A percentile compares a stretch with the other conserved stretches of the same genome.
phyloP scores from a whole-genome alignment of 2,888 invertebrate species.

The Phengaris alcon region DNA sequence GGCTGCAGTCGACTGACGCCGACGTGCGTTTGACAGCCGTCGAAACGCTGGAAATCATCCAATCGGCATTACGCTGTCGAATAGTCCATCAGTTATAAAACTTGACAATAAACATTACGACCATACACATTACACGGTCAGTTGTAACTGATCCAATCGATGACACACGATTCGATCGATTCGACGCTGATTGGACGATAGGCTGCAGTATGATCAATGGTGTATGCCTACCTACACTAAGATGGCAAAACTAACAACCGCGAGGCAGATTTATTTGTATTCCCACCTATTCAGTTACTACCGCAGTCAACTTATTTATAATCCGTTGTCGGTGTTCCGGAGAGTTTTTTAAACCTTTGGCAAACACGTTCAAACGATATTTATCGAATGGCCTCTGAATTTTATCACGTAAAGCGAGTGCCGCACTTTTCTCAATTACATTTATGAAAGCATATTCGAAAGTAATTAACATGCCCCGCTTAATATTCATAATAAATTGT shows the following conservation, averaged over 20 bases:
- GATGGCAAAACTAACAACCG: neutral
- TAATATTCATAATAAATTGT: conserved; percentile 20
- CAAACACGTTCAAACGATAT: conserved; percentile 8
- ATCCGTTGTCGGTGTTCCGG: neutral
- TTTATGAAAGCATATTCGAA: conserved; percentile 18
- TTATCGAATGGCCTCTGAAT: conserved; percentile 5
- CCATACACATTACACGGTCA: too few relatives aligned
- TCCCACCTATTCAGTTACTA: neutral
- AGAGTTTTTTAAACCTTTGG: neutral
- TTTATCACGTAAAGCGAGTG: neutral
- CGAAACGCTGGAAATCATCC: too few relatives aligned
- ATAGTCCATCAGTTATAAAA: too few relatives aligned
- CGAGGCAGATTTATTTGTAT: neutral
- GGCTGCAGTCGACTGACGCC: too few relatives aligned
- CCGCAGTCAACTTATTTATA: neutral
- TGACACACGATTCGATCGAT: too few relatives aligned
- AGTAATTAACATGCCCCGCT: neutral
- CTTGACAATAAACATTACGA: too few relatives aligned
- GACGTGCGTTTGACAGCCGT: too few relatives aligned
- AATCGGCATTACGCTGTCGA: too few relatives aligned
- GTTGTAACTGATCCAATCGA: too few relatives aligned
- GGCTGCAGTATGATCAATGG: too few relatives aligned
- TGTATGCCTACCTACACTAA: too few relatives aligned
- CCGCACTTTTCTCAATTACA: conserved; percentile 25
- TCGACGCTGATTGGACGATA: too few relatives aligned